Conservation (phyloP, 2,797 vertebrate genomes). For the Denticeps clupeoides region DNA sequence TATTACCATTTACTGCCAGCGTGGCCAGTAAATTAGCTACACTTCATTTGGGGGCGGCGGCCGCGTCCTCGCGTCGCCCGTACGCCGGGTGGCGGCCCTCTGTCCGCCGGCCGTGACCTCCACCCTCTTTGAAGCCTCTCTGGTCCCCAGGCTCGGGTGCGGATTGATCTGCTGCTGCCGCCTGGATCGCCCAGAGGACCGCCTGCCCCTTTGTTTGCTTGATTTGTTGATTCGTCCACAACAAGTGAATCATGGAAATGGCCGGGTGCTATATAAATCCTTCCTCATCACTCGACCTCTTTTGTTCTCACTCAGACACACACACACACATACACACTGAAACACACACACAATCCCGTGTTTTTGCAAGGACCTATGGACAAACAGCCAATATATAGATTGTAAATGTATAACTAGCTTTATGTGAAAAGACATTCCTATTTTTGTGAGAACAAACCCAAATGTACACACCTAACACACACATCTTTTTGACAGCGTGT, state of each 20-base stretch:
- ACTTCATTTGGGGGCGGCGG: conserved; percentile 40
- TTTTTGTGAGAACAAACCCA: too few species aligned
- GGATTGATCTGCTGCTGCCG: conserved; percentile 51
- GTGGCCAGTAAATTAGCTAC: conserved; percentile 40
- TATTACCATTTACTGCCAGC: conserved; percentile 55
- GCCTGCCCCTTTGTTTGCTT: conserved; percentile 6
- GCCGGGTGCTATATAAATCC: conserved; percentile 2
- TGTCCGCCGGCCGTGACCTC: conserved; percentile 56
- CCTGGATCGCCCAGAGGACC: conserved; percentile 45
- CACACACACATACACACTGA: neutral
- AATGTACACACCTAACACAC: too few species aligned
- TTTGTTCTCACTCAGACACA: neutral
- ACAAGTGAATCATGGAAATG: neutral
- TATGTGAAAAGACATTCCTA: too few species aligned
- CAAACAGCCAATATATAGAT: neutral
- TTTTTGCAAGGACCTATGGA: too few species aligned
- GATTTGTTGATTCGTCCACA: neutral
- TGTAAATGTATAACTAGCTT: too few species aligned
- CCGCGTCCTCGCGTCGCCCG: conserved; percentile 7
- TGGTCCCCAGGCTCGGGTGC: conserved; percentile 52
- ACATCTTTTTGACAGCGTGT: too few species aligned
- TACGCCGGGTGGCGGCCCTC: neutral
- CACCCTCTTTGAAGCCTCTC: conserved; percentile 62
- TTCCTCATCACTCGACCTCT: neutral
- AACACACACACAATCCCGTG: neutral